Evolutionary conservation across 1,140 invertebrate species (phyloP), one percentile per base, ranked within the genome.

Genomic region (Uloborus diversus): DNA sequence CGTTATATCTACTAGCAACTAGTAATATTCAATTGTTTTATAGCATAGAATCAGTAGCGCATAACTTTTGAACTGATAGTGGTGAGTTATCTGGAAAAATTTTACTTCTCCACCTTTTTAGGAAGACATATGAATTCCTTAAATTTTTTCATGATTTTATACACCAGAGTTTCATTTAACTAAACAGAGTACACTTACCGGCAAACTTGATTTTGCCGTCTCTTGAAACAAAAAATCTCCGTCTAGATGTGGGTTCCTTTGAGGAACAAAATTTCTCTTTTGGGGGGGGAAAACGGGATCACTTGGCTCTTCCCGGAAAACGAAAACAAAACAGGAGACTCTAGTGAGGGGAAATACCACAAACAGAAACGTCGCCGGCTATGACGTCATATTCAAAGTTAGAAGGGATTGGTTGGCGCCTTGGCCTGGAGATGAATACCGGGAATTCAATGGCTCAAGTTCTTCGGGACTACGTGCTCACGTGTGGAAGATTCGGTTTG

Each of bases 271-370:
- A 61, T n/a, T 32, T 14, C 9, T 4, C 11, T 9, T 1, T 4
- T n/a, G 0, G 3, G n/a, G n/a, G n/a, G n/a, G n/a, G n/a, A n/a
- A n/a, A n/a, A n/a, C n/a, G n/a, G n/a, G n/a, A n/a, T n/a, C n/a
- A n/a, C n/a, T n/a, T n/a, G n/a, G n/a, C n/a, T n/a, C 25, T 23
- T 30, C n/a, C 25, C 27, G 37, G 37, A 75, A 75, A 75, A 47
- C 27, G 59, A 61, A 73, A 73, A 73, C 69, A 49, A 73, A 73
- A 61, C 30, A 61, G 53, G 61, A 73, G 25, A 47, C 30, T 56
- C 33, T n/a, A 33, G 30, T 28, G 17, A 64, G 42, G 51, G 33
- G 49, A 75, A 64, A 64, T 59, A 53, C 56, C 37, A 27, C 17
- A 62, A 75, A 35, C 33, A 32, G 23, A 70, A 64, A 37, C 33